Conservation (phyloP, 2,888 invertebrate species). For the Rapana venosa region DNA sequence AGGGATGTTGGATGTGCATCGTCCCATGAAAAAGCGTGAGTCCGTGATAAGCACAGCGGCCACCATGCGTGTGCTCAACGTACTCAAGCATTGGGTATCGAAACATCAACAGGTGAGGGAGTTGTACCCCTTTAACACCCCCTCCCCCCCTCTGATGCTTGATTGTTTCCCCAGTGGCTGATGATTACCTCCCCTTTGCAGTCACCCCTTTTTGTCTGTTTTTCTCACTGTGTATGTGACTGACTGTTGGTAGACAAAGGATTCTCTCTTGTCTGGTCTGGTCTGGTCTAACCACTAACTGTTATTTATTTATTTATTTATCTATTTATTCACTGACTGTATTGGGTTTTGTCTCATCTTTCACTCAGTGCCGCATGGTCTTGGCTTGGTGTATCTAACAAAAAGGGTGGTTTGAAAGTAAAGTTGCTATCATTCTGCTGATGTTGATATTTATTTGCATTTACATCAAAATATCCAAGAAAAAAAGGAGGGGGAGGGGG, state of each 20-base stretch:
- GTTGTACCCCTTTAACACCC: background rate
- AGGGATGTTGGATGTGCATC: slow-evolving; percentile 52
- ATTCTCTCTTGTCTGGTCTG: too few species aligned
- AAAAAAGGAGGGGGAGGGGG: too few species aligned
- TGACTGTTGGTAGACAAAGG: background rate
- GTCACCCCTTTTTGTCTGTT: background rate
- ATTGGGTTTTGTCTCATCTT: too few species aligned
- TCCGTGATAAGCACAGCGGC: slow-evolving; percentile 90
- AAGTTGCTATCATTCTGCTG: too few species aligned
- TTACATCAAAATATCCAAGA: too few species aligned
- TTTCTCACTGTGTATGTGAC: background rate
- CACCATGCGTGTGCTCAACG: slow-evolving; percentile 93
- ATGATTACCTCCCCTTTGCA: slow-evolving; percentile 31
- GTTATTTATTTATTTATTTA: too few species aligned
- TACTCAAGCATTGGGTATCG: slow-evolving; percentile 90
- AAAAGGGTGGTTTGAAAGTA: too few species aligned
- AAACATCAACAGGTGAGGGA: slow-evolving; percentile 87
- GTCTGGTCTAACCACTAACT: too few species aligned
- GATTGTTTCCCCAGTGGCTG: slow-evolving; percentile 37
- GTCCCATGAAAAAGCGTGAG: slow-evolving; percentile 73
- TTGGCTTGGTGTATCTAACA: too few species aligned
- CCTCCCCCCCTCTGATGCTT: background rate
- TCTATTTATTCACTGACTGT: too few species aligned
- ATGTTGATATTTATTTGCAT: too few species aligned
- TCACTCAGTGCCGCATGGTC: too few species aligned